Percentiles rank a stretch among this genome's conserved stretches.
These are phyloP conservation scores for Poeciliopsis presidionis DNA, from an alignment of 2,797 vertebrate species.

Conservation along the genomic window DNA sequence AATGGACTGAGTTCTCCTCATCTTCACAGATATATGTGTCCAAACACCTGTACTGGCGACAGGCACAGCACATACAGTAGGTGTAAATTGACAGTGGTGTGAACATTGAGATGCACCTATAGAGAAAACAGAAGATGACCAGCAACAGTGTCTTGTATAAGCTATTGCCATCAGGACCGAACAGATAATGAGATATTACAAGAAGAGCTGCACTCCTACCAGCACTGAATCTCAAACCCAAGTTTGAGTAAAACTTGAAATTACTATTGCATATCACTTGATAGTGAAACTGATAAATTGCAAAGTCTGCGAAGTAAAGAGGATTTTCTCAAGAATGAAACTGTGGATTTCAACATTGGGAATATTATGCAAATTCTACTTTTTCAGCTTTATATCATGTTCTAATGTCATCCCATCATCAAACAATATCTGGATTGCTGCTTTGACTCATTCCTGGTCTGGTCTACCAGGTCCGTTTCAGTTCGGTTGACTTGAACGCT, in stretches of 20 bases:
- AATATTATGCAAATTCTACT: no score
- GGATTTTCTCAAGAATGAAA: conserved; percentile 40
- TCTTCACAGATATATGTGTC: conserved; percentile 7
- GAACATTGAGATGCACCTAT: conserved; percentile 11
- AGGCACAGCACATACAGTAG: conserved; percentile 28
- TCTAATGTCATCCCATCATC: no score
- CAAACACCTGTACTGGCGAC: conserved; percentile 18
- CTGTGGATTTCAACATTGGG: conserved; percentile 40
- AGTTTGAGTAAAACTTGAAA: conserved; percentile 51
- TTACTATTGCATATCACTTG: conserved; percentile 47
- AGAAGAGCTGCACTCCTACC: conserved; percentile 63
- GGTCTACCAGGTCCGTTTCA: no score
- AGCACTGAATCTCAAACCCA: conserved; percentile 21
- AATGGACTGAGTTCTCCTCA: conserved; percentile 59
- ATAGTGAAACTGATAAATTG: conserved; percentile 46
- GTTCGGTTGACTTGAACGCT: no score
- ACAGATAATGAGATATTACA: conserved; percentile 51
- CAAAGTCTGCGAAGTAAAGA: conserved; percentile 42
- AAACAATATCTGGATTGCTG: no score
- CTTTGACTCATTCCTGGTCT: no score
- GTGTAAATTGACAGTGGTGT: conserved; percentile 29
- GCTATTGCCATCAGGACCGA: conserved; percentile 28
- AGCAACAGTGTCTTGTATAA: conserved; percentile 12
- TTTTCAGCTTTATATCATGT: no score
- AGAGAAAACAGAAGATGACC: conserved; percentile 11